Evolutionary conservation across 1,140 invertebrate species (phyloP), one percentile per base, ranked within the genome.

Genomic region (Heliothis virescens): DNA sequence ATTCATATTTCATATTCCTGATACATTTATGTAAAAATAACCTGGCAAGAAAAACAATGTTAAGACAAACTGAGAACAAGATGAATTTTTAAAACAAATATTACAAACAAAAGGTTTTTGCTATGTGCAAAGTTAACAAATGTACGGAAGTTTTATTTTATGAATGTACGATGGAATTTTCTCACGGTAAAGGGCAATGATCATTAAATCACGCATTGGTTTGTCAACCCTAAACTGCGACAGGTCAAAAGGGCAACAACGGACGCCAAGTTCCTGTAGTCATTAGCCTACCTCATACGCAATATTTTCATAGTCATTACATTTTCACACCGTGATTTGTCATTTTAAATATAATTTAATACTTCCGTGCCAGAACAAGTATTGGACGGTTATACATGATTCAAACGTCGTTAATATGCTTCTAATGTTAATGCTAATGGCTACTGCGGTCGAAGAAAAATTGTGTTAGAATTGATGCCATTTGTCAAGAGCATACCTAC

Each of bases 181-280:
- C 88, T 82, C 87, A 88, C 85, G 85, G 65, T 13, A 11, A 10
- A 12, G 59, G 76, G 75, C 67, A 60, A 75, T 62, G 82, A 83
- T 89, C 85, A 90, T 92, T 90, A 88, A 91, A 87, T 86, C 85
- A 86, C 62, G 18, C 53, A 69, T 50, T 79, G 79, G 82, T 82
- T 82, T 81, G 85, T 85, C 86, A 86, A 87, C 88, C 85, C 83
- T 74, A 82, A 79, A 80, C 55, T 55, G 79, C 67, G 80, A 87
- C 82, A 81, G 82, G 84, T 82, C 79, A 75, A 78, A 77, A 86
- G 85, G 84, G 84, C 86, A 87, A 74, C 69, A 91, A 91, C 91
- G 87, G 87, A 89, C 86, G 82, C 72, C 71, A 52, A 87, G 87
- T 90, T 89, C 89, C 89, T 88, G 85, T 79, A 69, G n/a, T 77